Percentiles rank a stretch among this genome's conserved stretches.
Evolutionary conservation across 2,113 vertebrate genomes (phyloP).

Genomic region (Crocuta crocuta): DNA sequence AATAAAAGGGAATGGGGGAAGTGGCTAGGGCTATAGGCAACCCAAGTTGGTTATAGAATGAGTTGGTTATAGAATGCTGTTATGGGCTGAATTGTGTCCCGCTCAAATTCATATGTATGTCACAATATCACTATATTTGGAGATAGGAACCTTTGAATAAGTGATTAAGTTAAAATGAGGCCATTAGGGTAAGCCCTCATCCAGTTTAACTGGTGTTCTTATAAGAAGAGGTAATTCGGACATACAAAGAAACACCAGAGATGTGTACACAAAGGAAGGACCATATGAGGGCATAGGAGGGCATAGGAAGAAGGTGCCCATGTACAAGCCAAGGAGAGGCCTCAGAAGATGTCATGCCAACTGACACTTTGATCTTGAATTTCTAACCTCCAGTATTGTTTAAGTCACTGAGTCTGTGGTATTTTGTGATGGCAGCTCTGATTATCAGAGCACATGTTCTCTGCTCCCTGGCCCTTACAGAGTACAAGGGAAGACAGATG

Average conservation of each 20-base stretch:
- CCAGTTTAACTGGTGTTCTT: not conserved
- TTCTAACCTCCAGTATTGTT: not conserved
- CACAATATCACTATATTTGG: not conserved
- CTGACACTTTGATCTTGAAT: not conserved
- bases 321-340: not conserved
- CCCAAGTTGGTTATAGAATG: too few species aligned
- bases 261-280: not conserved
- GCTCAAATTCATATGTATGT: not conserved
- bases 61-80: not conserved
- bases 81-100: not conserved
- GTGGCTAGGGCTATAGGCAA: not conserved
- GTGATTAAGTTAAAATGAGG: not conserved
- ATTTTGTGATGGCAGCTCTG: not conserved
- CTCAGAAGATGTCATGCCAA: not conserved
- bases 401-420: not conserved
- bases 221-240: not conserved
- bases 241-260: too few species aligned
- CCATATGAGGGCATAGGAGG: fast-evolving
- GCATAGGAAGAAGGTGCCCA: not conserved
- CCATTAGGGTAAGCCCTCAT: not conserved
- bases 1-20: not conserved
- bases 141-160: not conserved
- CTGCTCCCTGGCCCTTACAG: not conserved
- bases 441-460: not conserved
- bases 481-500: not conserved